Base-by-base conservation (phyloP, 2,888 invertebrate species). In the Aleiodes testaceus region DNA sequence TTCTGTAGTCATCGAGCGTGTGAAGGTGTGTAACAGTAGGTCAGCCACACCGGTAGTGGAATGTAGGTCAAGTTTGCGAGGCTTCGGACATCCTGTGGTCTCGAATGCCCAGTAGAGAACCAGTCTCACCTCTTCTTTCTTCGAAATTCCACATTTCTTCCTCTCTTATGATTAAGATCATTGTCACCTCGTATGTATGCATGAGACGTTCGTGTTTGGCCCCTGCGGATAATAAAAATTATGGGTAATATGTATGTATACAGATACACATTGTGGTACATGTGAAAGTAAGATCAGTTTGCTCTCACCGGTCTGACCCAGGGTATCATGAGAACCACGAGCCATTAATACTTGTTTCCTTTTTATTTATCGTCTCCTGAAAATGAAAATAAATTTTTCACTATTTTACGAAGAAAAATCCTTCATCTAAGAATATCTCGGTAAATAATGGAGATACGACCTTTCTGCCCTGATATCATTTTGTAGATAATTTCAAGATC, bases 31-130 rank as follows among this genome's bases (percentile, higher is more conserved):
- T 26, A 47, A 55, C 68, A 73, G 74, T 75, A 67, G 77, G 77
- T 77, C 76, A 70, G 69, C 55, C 74, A 52, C 44, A 65, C 53
- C 47, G 47, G 63, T 18, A 30, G 14, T 16, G 22, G 64, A 70
- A 77, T 74, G 73, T 77, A 66, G 77, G 77, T 75, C 77, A 75
- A 74, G 75, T 75, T 75, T 74, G 72, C 76, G 63, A 66, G 69
- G 65, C 61, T 74, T 74, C 65, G 70, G 74, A 74, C 69, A 70
- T 77, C 74, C 66, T 63, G 70, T 69, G 66, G 63, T 67, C 36
- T 59, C 36, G 12, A 59, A 59, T 59, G 14, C 7, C 36, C 55
- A 66, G 69, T 70, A 18, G 49, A 53, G 36, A 64, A 72, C 70
- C 69, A 64, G 55, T 69, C 63, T 22, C 26, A 26, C 26, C 36